Evolutionary conservation across 2,797 vertebrate species (phyloP).

Genomic region (Myotis findleyi): DNA sequence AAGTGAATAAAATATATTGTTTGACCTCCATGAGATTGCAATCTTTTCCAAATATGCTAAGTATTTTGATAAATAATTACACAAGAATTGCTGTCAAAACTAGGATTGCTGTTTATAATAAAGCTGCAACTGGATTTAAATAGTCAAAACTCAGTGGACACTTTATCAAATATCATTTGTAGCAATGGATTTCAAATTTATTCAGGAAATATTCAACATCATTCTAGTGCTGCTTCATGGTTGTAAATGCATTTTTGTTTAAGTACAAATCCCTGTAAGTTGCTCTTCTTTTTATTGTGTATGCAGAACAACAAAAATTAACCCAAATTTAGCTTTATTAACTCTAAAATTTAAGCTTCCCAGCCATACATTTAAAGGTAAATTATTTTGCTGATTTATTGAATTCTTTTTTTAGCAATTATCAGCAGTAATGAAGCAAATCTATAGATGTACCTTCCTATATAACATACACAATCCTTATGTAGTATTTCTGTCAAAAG

Average conservation of each 20-base stretch:
- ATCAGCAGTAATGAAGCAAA: neutral
- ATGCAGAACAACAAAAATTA: neutral
- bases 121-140: constrained; percentile 5
- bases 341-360: neutral
- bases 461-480: neutral
- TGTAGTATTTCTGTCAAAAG: neutral
- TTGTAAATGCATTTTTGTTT: neutral
- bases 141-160: neutral
- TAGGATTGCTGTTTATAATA: neutral
- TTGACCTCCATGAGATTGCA: neutral
- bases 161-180: neutral
- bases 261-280: neutral
- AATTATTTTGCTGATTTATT: constrained; percentile 13
- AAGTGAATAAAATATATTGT: neutral
- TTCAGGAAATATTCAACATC: neutral
- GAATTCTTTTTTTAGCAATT: neutral
- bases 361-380: neutral
- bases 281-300: neutral
- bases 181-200: neutral
- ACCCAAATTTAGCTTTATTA: neutral
- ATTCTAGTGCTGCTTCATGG: neutral
- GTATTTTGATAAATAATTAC: neutral
- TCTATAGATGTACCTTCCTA: neutral
- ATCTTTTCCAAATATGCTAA: neutral
- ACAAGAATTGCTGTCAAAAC: neutral